A percentile compares a stretch with the other conserved stretches of the same genome.
Evolutionary conservation across 1,140 invertebrate species (phyloP).

Genomic region (Drosophila melanica): DNA sequence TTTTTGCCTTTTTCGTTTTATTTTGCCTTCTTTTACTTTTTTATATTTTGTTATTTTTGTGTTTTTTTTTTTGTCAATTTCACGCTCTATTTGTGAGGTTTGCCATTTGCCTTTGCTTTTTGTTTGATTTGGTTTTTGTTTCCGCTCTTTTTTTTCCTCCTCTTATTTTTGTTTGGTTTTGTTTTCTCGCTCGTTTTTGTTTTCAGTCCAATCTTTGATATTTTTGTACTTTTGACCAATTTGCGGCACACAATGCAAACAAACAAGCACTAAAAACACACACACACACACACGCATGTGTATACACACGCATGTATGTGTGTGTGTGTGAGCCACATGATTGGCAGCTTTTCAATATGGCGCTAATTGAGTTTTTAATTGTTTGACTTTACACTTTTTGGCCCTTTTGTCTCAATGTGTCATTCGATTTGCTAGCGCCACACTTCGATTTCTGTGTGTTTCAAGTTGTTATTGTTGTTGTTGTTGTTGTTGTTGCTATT

Average conservation of each 20-base stretch:
- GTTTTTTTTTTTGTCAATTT: constrained; percentile 74
- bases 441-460: constrained; percentile 34
- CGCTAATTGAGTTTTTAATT: constrained; percentile 83
- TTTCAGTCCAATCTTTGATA: constrained; percentile 68
- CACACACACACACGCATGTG: constrained; percentile 3
- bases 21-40: constrained; percentile 20
- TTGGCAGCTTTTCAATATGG: constrained; percentile 81
- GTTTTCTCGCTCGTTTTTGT: constrained; percentile 42
- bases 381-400: constrained; percentile 77
- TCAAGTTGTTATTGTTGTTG: constrained; percentile 19
- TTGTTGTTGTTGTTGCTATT: constrained; percentile 7
- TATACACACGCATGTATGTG: constrained; percentile 33
- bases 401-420: constrained; percentile 50
- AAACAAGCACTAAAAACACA: constrained; percentile 54
- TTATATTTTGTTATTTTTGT: constrained; percentile 21
- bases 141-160: constrained; percentile 19
- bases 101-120: constrained; percentile 74
- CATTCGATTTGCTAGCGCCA: constrained; percentile 30
- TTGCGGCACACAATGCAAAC: constrained; percentile 78
- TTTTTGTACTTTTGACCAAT: constrained; percentile 82
- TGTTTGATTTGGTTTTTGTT: constrained; percentile 38
- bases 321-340: constrained; percentile 57
- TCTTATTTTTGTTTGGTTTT: constrained; percentile 3
- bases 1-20: constrained; percentile 24
- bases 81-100: constrained; percentile 80